Base-by-base conservation (phyloP, 2,113 vertebrate genomes). In the Melanostigma gelatinosum region DNA sequence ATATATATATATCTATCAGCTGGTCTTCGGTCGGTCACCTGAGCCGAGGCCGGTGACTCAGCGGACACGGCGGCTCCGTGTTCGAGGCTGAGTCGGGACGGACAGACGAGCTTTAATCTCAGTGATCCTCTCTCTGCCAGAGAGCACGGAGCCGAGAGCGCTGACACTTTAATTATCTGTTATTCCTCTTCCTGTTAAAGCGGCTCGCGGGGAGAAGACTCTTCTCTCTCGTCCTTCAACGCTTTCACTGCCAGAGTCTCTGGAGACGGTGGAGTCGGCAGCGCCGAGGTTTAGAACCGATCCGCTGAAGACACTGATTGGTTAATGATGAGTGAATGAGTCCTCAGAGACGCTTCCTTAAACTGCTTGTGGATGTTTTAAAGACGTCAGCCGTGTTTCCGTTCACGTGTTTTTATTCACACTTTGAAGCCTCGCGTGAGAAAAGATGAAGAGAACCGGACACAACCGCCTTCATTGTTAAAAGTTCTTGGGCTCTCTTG, bases 141-240 rank as follows among this genome's bases (percentile, higher is more conserved):
- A 65, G 71, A 66, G 77, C 77, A 8, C 32, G 0, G 54, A 74
- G 72, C 70, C 0, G 34, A 34, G 50, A 42, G 61, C 66, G 54
- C 80, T 83, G 84, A 86, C 84, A 83, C 6, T 67, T 86, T 79
- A 83, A 79, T 86, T 75, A 86, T 82, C 84, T 82, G 79, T 86
- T 82, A 73, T 79, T 82, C 71, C 38, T 79, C 27, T 22, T 68
- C 79, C 46, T 65, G 74, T 76, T 76, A 50, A 73, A 73, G 77
- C 83, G 44, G 71, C 76, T 79, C n/a, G 64, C 71, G 32, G 32
- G 36, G 66, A 22, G 77, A 73, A 85, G 38, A 75, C 72, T 73
- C 83, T 78, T 13, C 84, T 66, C 34, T 52, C n/a, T 32, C n/a
- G 42, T 36, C 70, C 52, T 58, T 74, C 74, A 42, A 81, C 69